These are phyloP conservation scores for Nematostella vectensis DNA, from an alignment of 92 coral and sea anemone genomes.

Conservation along the genomic window DNA sequence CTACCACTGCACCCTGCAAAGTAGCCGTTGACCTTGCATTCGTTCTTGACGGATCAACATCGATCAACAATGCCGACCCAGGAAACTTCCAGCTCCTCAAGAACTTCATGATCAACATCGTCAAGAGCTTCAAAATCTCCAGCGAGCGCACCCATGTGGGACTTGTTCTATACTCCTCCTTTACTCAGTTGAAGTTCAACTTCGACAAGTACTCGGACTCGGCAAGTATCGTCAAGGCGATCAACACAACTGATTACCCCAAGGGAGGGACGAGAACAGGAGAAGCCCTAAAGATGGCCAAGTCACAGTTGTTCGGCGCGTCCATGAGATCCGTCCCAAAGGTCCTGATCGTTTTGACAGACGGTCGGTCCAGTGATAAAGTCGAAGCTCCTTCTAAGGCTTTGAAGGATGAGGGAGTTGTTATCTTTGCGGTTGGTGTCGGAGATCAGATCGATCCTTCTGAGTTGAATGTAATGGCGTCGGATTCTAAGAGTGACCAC, in stretches of 20 bases:
- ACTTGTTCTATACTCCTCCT: constrained; percentile 39
- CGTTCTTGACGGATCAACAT: constrained; percentile 71
- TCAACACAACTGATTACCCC: constrained; percentile 39
- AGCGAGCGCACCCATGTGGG: constrained; percentile 61
- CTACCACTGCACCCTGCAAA: constrained; percentile 18
- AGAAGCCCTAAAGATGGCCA: constrained; percentile 36
- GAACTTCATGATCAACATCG: constrained; percentile 41
- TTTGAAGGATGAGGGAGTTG: constrained; percentile 39
- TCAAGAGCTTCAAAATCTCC: constrained; percentile 39
- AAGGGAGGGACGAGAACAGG: constrained; percentile 36
- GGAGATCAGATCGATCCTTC: constrained; percentile 13
- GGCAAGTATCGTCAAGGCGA: constrained; percentile 17
- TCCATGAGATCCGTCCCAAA: constrained; percentile 38
- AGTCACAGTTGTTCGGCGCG: constrained; percentile 24
- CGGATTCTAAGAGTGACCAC: constrained; percentile 37
- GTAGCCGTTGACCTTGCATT: constrained; percentile 64
- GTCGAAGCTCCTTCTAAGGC: constrained; percentile 29
- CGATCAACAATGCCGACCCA: constrained; percentile 32
- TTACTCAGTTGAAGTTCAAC: constrained; percentile 23
- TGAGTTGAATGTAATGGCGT: constrained; percentile 42
- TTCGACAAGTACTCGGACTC: constrained; percentile 26
- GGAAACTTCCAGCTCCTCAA: constrained; percentile 63
- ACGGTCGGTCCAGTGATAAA: constrained; percentile 24
- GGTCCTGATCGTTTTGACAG: constrained; percentile 46
- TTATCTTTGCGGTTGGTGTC: constrained; percentile 30